These are phyloP conservation scores for Yponomeuta sedellus DNA, from an alignment of 2,888 invertebrate genomes.

Conservation along the genomic window DNA sequence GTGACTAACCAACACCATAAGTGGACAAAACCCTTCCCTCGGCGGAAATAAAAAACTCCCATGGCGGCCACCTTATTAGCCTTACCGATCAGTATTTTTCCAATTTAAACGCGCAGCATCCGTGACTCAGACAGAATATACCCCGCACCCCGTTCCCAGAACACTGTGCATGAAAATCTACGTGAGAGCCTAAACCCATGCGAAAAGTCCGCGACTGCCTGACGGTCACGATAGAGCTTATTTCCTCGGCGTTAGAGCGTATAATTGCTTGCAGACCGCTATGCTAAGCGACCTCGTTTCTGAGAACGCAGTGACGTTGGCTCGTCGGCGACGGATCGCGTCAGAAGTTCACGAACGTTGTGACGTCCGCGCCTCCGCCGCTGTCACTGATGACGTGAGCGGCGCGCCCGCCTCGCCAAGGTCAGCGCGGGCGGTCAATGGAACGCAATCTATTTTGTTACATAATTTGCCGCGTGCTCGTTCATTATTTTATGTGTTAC, in stretches of 20 bases:
- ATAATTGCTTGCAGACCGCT: neutral
- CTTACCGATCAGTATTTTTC: neutral
- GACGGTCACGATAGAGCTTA: neutral
- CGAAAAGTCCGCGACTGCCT: neutral
- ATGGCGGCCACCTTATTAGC: neutral
- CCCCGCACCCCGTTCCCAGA: neutral
- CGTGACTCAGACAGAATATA: neutral
- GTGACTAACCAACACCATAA: neutral
- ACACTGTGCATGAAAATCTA: neutral
- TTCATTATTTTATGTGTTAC: conserved; percentile 21
- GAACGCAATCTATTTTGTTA: conserved; percentile 39
- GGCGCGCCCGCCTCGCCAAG: conserved; percentile 30
- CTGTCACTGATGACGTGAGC: conserved; percentile 7
- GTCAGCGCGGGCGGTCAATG: conserved; percentile 37
- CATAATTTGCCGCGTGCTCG: conserved; percentile 31
- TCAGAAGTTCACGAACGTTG: neutral
- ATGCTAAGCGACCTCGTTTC: neutral
- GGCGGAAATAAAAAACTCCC: neutral
- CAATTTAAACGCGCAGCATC: neutral
- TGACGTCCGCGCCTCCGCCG: conserved; percentile 2
- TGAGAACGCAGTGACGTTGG: conserved; percentile 8
- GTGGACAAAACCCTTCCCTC: no score
- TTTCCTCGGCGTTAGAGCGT: neutral
- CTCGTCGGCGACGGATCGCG: neutral
- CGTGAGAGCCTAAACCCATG: neutral